Percentiles rank a stretch among this genome's conserved stretches.
Conservation (phyloP, 2,797 vertebrate genomes). For the Chromis chromis region DNA sequence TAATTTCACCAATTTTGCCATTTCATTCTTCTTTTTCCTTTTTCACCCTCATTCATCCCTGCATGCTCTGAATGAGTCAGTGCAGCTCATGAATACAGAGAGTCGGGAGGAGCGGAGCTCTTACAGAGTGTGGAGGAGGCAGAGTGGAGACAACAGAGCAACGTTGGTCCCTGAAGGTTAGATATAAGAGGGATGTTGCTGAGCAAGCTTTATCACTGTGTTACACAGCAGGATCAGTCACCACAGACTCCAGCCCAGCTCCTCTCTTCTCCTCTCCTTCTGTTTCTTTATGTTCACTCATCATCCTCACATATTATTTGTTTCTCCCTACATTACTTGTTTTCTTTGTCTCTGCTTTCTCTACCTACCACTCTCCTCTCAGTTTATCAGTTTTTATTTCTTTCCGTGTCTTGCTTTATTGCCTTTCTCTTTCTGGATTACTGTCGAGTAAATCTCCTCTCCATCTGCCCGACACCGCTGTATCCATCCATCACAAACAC, state of each 20-base stretch:
- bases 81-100: slow-evolving; percentile 47
- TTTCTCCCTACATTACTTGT: slow-evolving; percentile 22
- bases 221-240: slow-evolving; percentile 73
- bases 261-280: slow-evolving; percentile 20
- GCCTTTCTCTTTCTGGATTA: slow-evolving; percentile 40
- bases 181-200: slow-evolving; percentile 75
- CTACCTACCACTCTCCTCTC: background rate
- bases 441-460: slow-evolving; percentile 39
- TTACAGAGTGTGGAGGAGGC: slow-evolving; percentile 60
- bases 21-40: slow-evolving; percentile 13
- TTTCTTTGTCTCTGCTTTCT: slow-evolving; percentile 26
- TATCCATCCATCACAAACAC: slow-evolving; percentile 51
- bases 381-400: slow-evolving; percentile 28
- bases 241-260: slow-evolving; percentile 38
- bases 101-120: slow-evolving; percentile 27
- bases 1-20: slow-evolving; percentile 5
- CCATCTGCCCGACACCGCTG: slow-evolving; percentile 3
- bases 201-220: slow-evolving; percentile 74
- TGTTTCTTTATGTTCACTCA: slow-evolving; percentile 47
- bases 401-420: slow-evolving; percentile 3
- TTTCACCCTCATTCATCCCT: slow-evolving; percentile 54
- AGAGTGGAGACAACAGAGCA: slow-evolving; percentile 67
- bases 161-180: slow-evolving; percentile 72
- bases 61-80: slow-evolving; percentile 59
- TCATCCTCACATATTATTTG: slow-evolving; percentile 26